phyloP scores from a whole-genome alignment of 2,888 invertebrate genomes.

The Spisula solida region DNA sequence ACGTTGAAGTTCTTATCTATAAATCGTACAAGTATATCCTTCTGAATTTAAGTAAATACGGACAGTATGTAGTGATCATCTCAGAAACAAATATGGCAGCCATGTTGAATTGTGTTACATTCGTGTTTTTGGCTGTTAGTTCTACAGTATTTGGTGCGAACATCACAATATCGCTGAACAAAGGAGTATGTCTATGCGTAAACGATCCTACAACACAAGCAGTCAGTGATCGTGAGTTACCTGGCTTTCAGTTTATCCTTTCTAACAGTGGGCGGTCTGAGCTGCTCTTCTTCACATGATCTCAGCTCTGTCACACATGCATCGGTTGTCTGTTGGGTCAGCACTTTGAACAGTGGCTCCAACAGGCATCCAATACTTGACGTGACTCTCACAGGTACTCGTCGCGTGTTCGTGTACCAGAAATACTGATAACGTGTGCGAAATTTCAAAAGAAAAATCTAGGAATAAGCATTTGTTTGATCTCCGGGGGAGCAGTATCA shows the following conservation, averaged over 20 bases:
- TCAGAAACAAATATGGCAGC: neutral
- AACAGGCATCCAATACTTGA: too few relatives aligned
- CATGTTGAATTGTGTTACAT: neutral
- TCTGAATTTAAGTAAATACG: neutral
- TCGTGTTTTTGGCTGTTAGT: neutral
- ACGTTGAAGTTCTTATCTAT: conserved; percentile 16
- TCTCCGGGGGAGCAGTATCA: too few relatives aligned
- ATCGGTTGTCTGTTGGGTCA: too few relatives aligned
- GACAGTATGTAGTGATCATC: neutral
- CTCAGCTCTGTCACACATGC: too few relatives aligned
- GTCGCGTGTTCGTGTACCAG: too few relatives aligned
- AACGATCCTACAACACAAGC: conserved; percentile 66
- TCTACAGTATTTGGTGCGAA: conserved; percentile 13
- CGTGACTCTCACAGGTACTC: too few relatives aligned
- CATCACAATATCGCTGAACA: conserved; percentile 44
- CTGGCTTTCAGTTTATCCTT: neutral
- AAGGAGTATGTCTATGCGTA: conserved; percentile 66
- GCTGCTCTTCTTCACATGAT: too few relatives aligned
- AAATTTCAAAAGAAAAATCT: too few relatives aligned
- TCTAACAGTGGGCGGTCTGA: too few relatives aligned
- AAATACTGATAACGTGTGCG: too few relatives aligned
- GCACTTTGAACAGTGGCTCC: too few relatives aligned
- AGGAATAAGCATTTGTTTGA: too few relatives aligned
- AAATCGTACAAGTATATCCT: neutral
- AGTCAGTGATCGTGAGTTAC: conserved; percentile 58